These are phyloP conservation scores for Cephonodes hylas DNA, from an alignment of 2,888 invertebrate species.

Conservation along the genomic window DNA sequence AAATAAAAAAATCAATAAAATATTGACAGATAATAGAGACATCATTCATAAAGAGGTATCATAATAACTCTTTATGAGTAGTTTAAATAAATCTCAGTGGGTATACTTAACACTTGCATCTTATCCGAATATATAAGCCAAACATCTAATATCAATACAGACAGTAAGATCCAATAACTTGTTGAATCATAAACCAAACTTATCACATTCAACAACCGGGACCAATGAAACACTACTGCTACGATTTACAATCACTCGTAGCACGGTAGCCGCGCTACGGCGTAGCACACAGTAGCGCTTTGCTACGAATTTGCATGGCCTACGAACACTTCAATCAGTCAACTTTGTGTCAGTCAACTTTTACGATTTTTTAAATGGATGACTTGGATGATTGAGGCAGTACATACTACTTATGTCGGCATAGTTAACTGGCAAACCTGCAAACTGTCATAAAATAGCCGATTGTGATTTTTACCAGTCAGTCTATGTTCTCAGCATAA, in stretches of 20 bases:
- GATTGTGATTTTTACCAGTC: neutral
- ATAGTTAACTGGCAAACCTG: no score
- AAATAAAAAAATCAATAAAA: no score
- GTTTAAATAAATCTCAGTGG: no score
- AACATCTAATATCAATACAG: neutral
- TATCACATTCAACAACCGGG: neutral
- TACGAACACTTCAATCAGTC: neutral
- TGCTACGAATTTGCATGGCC: neutral
- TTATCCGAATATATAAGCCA: no score
- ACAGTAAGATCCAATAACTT: neutral
- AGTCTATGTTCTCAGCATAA: no score
- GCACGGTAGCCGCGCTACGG: neutral
- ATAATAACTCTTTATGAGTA: no score
- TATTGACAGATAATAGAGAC: no score
- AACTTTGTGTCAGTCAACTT: neutral
- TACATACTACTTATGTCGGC: no score
- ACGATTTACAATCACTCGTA: conserved; percentile 4
- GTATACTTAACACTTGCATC: no score
- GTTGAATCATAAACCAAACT: neutral
- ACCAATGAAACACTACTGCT: neutral
- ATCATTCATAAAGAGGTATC: no score
- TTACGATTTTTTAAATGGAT: neutral
- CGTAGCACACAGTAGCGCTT: neutral
- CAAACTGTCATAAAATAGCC: no score
- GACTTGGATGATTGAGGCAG: neutral